Conservation (phyloP, 2,797 vertebrate species). For the Oreonectes daqikongensis region DNA sequence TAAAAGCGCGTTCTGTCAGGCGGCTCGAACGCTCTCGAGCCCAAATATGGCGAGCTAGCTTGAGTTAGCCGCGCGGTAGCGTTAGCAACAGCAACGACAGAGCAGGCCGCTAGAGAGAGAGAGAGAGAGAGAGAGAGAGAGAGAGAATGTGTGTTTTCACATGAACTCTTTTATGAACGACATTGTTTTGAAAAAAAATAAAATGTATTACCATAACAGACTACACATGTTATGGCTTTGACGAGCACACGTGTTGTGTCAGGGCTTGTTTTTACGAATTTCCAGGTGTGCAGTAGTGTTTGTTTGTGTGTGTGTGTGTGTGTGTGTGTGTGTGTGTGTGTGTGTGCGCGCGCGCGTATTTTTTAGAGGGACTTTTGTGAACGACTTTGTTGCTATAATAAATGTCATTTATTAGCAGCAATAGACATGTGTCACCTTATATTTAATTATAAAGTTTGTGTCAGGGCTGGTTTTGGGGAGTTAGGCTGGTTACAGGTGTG, state of each 20-base stretch:
- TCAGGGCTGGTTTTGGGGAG: no score
- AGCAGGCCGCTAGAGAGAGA: constrained; percentile 34
- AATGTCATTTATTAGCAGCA: no score
- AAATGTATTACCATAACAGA: neutral
- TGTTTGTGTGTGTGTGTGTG: no score
- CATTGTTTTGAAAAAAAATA: neutral
- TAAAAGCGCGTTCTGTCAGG: neutral
- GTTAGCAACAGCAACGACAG: constrained; percentile 14
- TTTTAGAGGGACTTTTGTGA: constrained; percentile 1
- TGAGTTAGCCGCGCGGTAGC: constrained; percentile 41
- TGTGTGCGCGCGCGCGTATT: no score
- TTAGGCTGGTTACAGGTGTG: neutral
- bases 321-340: no score
- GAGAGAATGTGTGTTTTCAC: neutral
- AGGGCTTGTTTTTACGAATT: neutral
- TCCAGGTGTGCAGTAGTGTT: neutral
- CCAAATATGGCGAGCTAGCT: constrained; percentile 40
- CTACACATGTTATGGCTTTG: neutral
- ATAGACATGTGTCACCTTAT: no score
- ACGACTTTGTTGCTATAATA: neutral
- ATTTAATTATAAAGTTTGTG: no score
- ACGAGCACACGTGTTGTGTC: neutral
- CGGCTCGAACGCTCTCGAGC: constrained; percentile 1
- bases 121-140: no score
- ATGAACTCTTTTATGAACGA: neutral